Conservation (phyloP, 2,888 invertebrate genomes). For the Rapana venosa region DNA sequence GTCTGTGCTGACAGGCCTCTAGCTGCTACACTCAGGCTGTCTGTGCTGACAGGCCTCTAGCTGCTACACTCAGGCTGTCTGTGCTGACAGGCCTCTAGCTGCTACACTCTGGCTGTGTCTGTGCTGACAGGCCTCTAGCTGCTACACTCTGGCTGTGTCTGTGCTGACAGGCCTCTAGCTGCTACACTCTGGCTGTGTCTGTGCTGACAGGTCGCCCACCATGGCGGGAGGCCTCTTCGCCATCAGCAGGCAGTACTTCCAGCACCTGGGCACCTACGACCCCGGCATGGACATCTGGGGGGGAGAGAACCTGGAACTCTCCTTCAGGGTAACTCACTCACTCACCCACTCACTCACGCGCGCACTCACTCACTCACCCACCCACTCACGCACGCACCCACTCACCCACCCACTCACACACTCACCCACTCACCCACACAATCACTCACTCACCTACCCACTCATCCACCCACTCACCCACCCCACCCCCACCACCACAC, state of each 20-base stretch:
- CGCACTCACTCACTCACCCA: not conserved
- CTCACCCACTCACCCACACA: not conserved
- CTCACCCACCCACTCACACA: not conserved
- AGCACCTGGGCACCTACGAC: constrained; percentile 96
- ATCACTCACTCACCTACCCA: too few species aligned
- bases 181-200: too few species aligned
- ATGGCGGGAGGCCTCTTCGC: constrained; percentile 99
- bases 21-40: too few species aligned
- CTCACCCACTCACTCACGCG: not conserved
- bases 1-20: too few species aligned
- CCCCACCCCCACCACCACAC: not conserved
- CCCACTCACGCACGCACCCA: not conserved
- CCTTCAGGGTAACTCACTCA: constrained; percentile 86
- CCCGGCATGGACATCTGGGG: constrained; percentile 99
- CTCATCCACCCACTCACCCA: not conserved
- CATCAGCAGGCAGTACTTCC: constrained; percentile 95
- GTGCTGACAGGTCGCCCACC: constrained; percentile 86
- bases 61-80: too few species aligned
- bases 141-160: too few species aligned
- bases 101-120: too few species aligned
- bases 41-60: too few species aligned
- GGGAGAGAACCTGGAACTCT: constrained; percentile 97
- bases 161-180: too few species aligned
- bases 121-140: too few species aligned
- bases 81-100: too few species aligned